These are phyloP conservation scores for Hylomyscus alleni DNA, from an alignment of 2,797 vertebrate genomes.

Conservation along the genomic window DNA sequence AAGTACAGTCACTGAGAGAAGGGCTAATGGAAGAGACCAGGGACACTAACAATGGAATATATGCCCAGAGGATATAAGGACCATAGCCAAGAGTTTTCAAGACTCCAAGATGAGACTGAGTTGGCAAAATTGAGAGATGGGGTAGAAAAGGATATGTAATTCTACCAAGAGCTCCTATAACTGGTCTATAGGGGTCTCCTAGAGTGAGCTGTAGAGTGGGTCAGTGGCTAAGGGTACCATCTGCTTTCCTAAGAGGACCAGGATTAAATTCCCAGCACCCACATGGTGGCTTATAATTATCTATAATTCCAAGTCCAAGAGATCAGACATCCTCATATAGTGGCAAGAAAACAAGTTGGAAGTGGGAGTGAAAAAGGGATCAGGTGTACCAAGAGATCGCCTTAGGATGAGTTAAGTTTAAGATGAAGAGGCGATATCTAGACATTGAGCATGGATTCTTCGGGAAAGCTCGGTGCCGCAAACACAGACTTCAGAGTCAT, in stretches of 20 bases:
- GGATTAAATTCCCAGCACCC: neutral
- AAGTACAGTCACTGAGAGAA: neutral
- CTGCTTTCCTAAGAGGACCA: neutral
- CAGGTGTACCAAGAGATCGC: neutral
- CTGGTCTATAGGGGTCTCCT: neutral
- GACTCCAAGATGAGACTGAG: neutral
- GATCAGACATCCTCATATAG: neutral
- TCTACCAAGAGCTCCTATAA: neutral
- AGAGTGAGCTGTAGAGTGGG: neutral
- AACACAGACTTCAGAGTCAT: neutral
- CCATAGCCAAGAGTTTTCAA: neutral
- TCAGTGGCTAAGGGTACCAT: neutral
- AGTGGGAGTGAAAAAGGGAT: neutral
- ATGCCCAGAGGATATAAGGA: neutral
- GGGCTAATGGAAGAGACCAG: neutral
- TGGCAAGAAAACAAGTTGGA: neutral
- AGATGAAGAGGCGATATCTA: neutral
- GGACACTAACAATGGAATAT: neutral
- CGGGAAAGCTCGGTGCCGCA: neutral
- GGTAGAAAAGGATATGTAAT: neutral
- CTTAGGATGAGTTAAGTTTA: neutral
- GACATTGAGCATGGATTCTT: neutral
- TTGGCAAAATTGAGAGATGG: neutral
- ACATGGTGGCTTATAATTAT: neutral
- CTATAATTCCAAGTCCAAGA: neutral